These are phyloP conservation scores for Melanostoma scalare DNA, from an alignment of 2,888 invertebrate genomes.

Conservation along the genomic window DNA sequence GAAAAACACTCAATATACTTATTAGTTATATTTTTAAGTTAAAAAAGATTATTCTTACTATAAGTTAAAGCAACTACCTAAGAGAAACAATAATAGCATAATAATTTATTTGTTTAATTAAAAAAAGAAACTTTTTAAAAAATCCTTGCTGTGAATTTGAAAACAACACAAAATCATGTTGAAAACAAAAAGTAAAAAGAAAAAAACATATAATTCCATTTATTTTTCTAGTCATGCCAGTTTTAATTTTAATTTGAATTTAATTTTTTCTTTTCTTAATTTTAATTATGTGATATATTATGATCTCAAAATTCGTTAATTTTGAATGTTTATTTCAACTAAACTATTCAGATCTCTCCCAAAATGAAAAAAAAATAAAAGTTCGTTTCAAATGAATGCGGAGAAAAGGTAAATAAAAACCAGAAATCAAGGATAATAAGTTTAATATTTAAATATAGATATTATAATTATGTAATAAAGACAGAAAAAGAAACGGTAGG, in stretches of 20 bases:
- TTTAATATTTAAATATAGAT: slow-evolving; percentile 71
- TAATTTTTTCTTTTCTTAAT: slow-evolving; percentile 23
- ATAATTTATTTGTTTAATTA: slow-evolving; percentile 65
- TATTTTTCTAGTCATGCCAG: slow-evolving; percentile 65
- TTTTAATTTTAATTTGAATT: slow-evolving; percentile 38
- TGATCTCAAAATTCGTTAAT: slow-evolving; percentile 68
- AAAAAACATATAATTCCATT: slow-evolving; percentile 43
- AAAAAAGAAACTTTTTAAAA: slow-evolving; percentile 47
- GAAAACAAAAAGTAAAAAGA: slow-evolving; percentile 28
- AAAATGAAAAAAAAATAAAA: slow-evolving; percentile 26
- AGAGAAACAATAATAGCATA: slow-evolving; percentile 68
- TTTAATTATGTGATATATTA: slow-evolving; percentile 53
- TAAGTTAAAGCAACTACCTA: slow-evolving; percentile 69
- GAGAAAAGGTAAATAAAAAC: slow-evolving; percentile 53
- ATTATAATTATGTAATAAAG: slow-evolving; percentile 71
- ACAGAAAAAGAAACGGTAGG: slow-evolving; percentile 58
- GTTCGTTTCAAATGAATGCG: slow-evolving; percentile 42
- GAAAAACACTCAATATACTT: slow-evolving; percentile 62
- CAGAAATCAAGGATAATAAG: slow-evolving; percentile 72
- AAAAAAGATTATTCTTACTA: slow-evolving; percentile 55
- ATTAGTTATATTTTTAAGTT: slow-evolving; percentile 55
- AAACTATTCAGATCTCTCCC: slow-evolving; percentile 72
- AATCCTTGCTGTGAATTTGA: slow-evolving; percentile 74
- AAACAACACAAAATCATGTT: slow-evolving; percentile 46
- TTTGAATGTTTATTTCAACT: slow-evolving; percentile 53